Evolutionary conservation across 1,140 invertebrate species (phyloP).

Genomic region (Coelopa frigida): DNA sequence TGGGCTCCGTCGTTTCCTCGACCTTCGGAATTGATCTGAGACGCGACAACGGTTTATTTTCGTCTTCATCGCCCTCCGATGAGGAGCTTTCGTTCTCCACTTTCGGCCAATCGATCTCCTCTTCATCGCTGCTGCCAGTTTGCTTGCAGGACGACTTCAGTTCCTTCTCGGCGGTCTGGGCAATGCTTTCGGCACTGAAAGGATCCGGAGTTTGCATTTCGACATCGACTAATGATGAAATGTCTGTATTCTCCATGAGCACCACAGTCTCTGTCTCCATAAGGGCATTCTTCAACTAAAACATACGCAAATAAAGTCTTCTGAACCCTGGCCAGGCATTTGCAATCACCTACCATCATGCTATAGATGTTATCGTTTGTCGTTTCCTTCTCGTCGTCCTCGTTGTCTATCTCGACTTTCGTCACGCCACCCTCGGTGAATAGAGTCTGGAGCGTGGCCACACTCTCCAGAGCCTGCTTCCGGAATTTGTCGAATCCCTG

Average conservation of each 20-base stretch:
- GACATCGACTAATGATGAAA: not conserved
- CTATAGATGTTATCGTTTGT: no score
- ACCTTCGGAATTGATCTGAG: not conserved
- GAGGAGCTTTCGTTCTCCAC: not conserved
- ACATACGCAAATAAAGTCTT: not conserved
- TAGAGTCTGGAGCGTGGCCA: not conserved
- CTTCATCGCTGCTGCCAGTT: not conserved
- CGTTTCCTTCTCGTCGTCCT: not conserved
- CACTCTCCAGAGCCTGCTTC: slow-evolving; percentile 5
- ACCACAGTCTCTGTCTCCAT: slow-evolving; percentile 10
- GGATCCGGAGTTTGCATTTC: not conserved
- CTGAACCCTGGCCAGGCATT: not conserved
- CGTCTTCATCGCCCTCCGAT: not conserved
- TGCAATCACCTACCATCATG: not conserved
- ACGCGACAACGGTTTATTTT: not conserved
- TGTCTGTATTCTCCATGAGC: not conserved
- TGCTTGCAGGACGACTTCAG: not conserved
- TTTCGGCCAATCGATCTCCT: not conserved
- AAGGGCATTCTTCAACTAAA: slow-evolving; percentile 5
- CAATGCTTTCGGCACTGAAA: not conserved
- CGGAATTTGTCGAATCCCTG: slow-evolving; percentile 1
- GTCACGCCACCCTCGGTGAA: no score
- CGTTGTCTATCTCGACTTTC: slow-evolving; percentile 1
- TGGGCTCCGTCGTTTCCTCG: not conserved
- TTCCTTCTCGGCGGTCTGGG: not conserved